Evolutionary conservation across 2,888 invertebrate genomes (phyloP), one percentile per base, ranked within the genome.

Genomic region (Elmis aenea): DNA sequence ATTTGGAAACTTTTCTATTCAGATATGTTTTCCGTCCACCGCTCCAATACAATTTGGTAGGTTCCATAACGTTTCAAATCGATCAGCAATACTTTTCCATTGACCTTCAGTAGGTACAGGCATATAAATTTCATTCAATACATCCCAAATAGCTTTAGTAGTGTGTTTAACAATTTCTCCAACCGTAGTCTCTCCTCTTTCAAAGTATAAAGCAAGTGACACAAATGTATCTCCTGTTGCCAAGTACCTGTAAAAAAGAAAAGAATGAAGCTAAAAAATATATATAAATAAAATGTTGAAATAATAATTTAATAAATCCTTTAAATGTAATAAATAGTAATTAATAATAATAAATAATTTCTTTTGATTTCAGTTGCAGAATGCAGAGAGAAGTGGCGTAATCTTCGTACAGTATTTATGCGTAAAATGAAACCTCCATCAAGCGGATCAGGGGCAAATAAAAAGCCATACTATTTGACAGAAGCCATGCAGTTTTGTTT

Each of bases 41-140:
- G 50, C 48, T 26, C 52, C 52, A 13, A 53, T 26, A 33, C 54
- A 56, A 33, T 56, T 52, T 8, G 52, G 51, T 18, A 58, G 26
- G 32, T 55, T 54, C 51, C 52, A 55, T 18, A 52, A 33, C 26
- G 16, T 8, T 9, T 52, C 13, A 42, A 53, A 58, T 41, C 50
- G 36, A 13, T 51, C 27, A 22, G 53, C 46, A 31, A 55, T 52
- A 10, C 6, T 10, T 45, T 48, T 48, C 50, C 49, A 57, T 31
- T 51, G 15, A 3, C 50, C 46, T 32, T 11, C 9, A 14, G 35
- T 38, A 13, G 50, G 22, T 14, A 31, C 13, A 13, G 22, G 24
- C 45, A 48, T 47, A 37, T 52, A 50, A 15, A 31, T 27, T 12
- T 33, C 21, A 11, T 40, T 30, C 13, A 51, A 33, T 13, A 18